Evolutionary conservation across 2,797 vertebrate species (phyloP), one percentile per base, ranked within the genome.

Genomic region (Phoeniculus purpureus): DNA sequence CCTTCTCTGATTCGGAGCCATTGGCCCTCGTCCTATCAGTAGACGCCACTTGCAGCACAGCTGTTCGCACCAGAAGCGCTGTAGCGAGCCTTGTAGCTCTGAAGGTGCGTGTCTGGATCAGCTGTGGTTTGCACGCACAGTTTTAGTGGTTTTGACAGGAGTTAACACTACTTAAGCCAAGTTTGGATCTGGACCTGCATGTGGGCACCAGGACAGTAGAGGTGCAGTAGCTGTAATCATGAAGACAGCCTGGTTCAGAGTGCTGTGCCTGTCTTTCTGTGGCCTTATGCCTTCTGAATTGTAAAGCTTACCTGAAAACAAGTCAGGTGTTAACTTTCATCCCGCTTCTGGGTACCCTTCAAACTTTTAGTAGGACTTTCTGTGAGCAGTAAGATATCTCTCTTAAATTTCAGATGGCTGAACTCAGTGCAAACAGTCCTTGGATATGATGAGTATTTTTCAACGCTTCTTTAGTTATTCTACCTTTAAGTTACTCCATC

Each of bases 1-100:
- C n/a, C n/a, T n/a, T n/a, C n/a, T n/a, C n/a, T n/a, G n/a, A n/a
- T n/a, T n/a, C n/a, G 40, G 15, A 40, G 15, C 40, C 40, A 40
- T 40, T 40, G 40, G 10, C 40, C 40, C 40, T 40, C 15, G 40
- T 40, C 40, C 40, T 40, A 40, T 40, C 40, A 40, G 10, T 40
- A 40, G 40, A 15, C n/a, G 98, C 98, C 32, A 95, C 98, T 86
- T 99, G 98, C 88, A 98, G 98, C 16, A 96, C 97, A 32, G 98
- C 98, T 81, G 97, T 98, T 85, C 97, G 98, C 58, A 97, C 97
- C 50, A 96, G 98, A 97, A 98, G 98, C 64, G 97, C 98, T 76
- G 98, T 98, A 65, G 92, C 97, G 72, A 98, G 94, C 85, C 97
- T 98, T 84, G 96, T 98, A 88, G 88, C 97, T 92, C 98, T 98